Base-by-base conservation (phyloP, 2,797 vertebrate species). In the Salmo trutta region DNA sequence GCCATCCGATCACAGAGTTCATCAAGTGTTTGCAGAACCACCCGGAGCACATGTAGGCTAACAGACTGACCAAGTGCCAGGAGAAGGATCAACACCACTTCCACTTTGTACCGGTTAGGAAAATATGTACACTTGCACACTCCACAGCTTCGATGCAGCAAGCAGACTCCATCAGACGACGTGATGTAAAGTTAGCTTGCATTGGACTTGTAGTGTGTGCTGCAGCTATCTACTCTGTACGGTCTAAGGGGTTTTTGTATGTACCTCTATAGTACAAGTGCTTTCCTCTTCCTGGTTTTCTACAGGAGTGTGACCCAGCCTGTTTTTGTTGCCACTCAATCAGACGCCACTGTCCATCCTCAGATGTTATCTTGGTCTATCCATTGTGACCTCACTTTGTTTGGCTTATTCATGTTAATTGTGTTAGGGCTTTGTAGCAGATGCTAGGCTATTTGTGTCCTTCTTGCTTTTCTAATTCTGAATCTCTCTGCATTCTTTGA, bases 21-120 rank as follows among this genome's bases (percentile, higher is more conserved):
- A 97, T 98, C 88, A 88, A 54, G 76, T 98, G 95, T 82, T 93
- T 99, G 82, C 98, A 99, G 93, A 97, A 96, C 90, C 98, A 99
- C 84, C 98, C 98, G 0, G 96, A 96, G 89, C 98, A 99, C 91
- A 93, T 96, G 93, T 99, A 83, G 86, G 59, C 59, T 66, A 47
- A 17, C 5, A 75, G 80, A 93, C 76, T 31, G 8, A 82, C 82
- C 62, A 80, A 83, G 87, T 90, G 91, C 91, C 91, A 93, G 88
- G 74, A 78, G 47, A 74, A 86, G 77, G 53, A 74, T 68, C 73
- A 73, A 59, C 12, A 80, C 78, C 75, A 77, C 76, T 79, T 76
- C 59, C 64, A 24, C 78, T 7, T 66, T 78, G 21, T 64, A 59
- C 71, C 41, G 1, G 7, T 79, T 73, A 70, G n/a, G 19, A 36